phyloP scores from a whole-genome alignment of 2,113 vertebrate species.

The Sakesphorus luctuosus region DNA sequence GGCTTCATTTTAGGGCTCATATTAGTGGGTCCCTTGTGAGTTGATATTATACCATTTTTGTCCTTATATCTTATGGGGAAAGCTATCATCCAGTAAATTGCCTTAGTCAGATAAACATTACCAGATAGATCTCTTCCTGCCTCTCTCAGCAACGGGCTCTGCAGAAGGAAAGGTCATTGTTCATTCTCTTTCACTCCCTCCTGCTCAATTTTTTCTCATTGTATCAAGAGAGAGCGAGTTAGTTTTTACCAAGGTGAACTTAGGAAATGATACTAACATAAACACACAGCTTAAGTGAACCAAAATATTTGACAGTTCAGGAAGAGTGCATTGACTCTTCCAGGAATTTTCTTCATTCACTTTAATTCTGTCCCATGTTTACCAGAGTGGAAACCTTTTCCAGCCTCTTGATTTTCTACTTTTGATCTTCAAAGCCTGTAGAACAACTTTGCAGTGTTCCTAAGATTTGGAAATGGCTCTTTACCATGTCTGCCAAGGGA shows the following conservation, averaged over 20 bases:
- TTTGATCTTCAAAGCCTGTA: not conserved
- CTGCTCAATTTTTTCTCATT: conserved; percentile 27
- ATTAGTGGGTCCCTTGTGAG: conserved; percentile 49
- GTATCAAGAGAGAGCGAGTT: not conserved
- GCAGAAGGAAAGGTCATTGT: conserved; percentile 49
- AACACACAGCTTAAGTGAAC: conserved; percentile 33
- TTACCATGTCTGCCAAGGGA: not conserved
- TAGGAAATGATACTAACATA: conserved; percentile 4
- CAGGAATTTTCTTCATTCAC: conserved; percentile 9
- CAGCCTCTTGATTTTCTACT: not conserved
- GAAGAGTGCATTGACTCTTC: not conserved
- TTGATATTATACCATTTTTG: conserved; percentile 65
- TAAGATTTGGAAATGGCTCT: not conserved
- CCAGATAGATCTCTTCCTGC: conserved; percentile 56
- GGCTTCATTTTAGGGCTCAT: conserved; percentile 62
- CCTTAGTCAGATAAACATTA: conserved; percentile 64
- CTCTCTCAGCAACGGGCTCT: conserved; percentile 42
- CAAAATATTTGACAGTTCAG: not conserved
- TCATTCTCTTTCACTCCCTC: conserved; percentile 42
- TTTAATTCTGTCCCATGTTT: not conserved
- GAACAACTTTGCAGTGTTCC: not conserved
- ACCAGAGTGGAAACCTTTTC: not conserved
- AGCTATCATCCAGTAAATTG: conserved; percentile 70
- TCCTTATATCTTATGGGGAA: conserved; percentile 63
- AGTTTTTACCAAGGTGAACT: conserved; percentile 55